Conservation (phyloP, 2,797 vertebrate species). For the Squalus acanthias region DNA sequence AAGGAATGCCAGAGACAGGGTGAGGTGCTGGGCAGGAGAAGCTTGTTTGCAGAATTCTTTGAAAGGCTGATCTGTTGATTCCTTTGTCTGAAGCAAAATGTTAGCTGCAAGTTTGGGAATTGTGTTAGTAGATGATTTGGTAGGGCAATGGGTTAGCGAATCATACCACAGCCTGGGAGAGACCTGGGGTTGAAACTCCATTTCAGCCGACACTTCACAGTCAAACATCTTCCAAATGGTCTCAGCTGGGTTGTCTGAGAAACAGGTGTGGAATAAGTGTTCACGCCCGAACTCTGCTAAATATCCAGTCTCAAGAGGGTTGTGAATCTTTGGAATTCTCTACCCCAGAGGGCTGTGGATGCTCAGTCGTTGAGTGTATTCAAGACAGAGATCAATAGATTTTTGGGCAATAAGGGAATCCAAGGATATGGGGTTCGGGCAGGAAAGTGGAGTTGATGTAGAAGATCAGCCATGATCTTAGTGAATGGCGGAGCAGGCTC, state of each 20-base stretch:
- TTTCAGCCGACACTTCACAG: background rate
- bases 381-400: background rate
- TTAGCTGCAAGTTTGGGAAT: background rate
- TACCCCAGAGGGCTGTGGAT: background rate
- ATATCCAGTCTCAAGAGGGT: background rate
- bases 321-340: background rate
- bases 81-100: background rate
- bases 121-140: background rate
- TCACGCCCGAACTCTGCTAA: background rate
- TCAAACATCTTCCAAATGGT: background rate
- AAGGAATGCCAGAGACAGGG: background rate
- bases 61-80: background rate
- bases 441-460: background rate
- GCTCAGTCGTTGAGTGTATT: background rate
- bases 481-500: background rate
- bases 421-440: background rate
- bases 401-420: background rate
- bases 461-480: background rate
- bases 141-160: background rate
- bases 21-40: background rate
- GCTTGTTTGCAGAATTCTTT: background rate
- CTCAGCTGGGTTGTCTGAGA: background rate
- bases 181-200: background rate
- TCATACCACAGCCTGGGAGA: no score
- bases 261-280: background rate